phyloP scores from a whole-genome alignment of 2,797 vertebrate genomes.

The Dryobates pubescens region DNA sequence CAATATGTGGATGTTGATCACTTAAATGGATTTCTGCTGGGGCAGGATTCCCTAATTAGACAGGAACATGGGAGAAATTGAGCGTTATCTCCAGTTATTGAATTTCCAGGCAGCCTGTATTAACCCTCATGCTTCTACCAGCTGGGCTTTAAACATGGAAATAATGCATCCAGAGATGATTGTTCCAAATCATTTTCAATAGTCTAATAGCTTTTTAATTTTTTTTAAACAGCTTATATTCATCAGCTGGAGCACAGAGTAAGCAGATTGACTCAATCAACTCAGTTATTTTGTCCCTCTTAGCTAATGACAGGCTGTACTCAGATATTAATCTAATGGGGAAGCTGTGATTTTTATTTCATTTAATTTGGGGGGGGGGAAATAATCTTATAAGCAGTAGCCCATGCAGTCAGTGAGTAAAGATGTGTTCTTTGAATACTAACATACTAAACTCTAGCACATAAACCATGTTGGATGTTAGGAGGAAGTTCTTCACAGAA shows the following conservation, averaged over 20 bases:
- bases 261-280: conserved; percentile 30
- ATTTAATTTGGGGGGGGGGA: too few species aligned
- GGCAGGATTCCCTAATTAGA: conserved; percentile 70
- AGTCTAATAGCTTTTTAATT: conserved; percentile 72
- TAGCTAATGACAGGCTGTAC: conserved; percentile 3
- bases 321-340: not conserved
- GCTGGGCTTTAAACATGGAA: conserved; percentile 60
- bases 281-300: not conserved
- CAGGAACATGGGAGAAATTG: conserved; percentile 62
- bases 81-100: conserved; percentile 66
- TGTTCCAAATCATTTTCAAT: conserved; percentile 69
- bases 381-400: not conserved
- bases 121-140: conserved; percentile 53
- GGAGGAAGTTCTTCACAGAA: too few species aligned
- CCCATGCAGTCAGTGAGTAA: not conserved
- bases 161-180: conserved; percentile 56
- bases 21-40: conserved; percentile 60
- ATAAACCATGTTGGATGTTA: too few species aligned
- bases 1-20: conserved; percentile 9
- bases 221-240: conserved; percentile 55
- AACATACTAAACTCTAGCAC: too few species aligned
- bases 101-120: conserved; percentile 61
- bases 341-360: not conserved
- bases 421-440: not conserved
- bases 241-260: conserved; percentile 47